Evolutionary conservation across 2,888 invertebrate genomes (phyloP), one percentile per base, ranked within the genome.

Genomic region (Drosophila tripunctata): DNA sequence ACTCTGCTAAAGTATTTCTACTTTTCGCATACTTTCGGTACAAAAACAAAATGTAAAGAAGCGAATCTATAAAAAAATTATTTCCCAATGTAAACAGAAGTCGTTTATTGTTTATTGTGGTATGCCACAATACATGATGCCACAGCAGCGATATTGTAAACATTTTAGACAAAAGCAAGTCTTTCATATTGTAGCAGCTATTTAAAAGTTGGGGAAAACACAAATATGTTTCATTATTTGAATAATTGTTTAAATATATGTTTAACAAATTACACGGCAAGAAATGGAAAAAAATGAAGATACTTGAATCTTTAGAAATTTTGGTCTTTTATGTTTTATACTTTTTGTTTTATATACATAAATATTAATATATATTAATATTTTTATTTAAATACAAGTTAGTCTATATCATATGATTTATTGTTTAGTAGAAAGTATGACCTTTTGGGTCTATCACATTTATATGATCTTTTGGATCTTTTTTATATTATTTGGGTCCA

Each of bases 31-130:
- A 22, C 27, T 41, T 41, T 12, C 33, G 14, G 27, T 50, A 27
- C 24, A 30, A 50, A 40, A 38, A 52, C 19, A 14, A 40, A 12
- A 27, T 10, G 27, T 27, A 24, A 35, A 22, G 43, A 51, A 40
- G 21, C 15, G 21, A 40, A 19, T 51, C 17, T 50, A 15, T 43
- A 36, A 51, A 51, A 51, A 38, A n/a, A n/a, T n/a, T 38, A 51
- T 51, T 38, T 51, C 15, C n/a, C 15, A 41, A 52, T 30, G 40
- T 71, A 72, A 72, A 72, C 72, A 72, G 76, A 57, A 35, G 44
- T 50, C 36, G 43, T 10, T 70, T 64, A 58, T 70, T 63, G 71
- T 64, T 64, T 58, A 47, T n/a, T 60, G 38, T 41, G 65, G 58
- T 35, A 48, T 76, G 48, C 77, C 77, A 54, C 63, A 58, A 64